phyloP scores from a whole-genome alignment of 2,888 invertebrate genomes.

The Lampropteryx suffumata region DNA sequence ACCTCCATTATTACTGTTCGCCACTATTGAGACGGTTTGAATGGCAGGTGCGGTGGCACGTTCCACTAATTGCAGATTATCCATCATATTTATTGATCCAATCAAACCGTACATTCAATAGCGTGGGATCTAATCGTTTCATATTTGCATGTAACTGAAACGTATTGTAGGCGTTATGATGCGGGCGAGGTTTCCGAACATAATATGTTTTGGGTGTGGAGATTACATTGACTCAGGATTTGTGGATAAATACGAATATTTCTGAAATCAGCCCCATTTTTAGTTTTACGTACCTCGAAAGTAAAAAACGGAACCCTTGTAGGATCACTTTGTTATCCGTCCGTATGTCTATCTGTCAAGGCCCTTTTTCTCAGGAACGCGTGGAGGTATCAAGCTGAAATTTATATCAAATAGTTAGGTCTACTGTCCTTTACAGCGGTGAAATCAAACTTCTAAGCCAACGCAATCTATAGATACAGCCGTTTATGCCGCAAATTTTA shows the following conservation, averaged over 20 bases:
- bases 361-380: no score
- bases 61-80: constrained; percentile 48
- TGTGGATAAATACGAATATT: constrained; percentile 2
- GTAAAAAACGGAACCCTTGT: no score
- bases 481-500: no score
- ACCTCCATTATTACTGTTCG: constrained; percentile 25
- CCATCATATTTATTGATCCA: constrained; percentile 48
- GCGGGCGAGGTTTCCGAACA: constrained; percentile 7
- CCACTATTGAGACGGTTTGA: constrained; percentile 26
- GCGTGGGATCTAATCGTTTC: constrained; percentile 42
- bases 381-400: no score
- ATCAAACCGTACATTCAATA: constrained; percentile 47
- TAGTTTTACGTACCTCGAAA: background rate
- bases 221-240: constrained; percentile 2
- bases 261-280: constrained; percentile 1
- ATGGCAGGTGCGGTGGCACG: constrained; percentile 23
- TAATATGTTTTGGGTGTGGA: constrained; percentile 15
- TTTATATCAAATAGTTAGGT: no score
- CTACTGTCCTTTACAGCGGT: no score
- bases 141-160: constrained; percentile 38
- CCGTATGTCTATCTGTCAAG: no score
- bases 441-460: no score
- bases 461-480: no score
- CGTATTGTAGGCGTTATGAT: constrained; percentile 22
- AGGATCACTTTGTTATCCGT: no score